Base-by-base conservation (phyloP, 2,113 vertebrate genomes). In the Pteropus alecto region DNA sequence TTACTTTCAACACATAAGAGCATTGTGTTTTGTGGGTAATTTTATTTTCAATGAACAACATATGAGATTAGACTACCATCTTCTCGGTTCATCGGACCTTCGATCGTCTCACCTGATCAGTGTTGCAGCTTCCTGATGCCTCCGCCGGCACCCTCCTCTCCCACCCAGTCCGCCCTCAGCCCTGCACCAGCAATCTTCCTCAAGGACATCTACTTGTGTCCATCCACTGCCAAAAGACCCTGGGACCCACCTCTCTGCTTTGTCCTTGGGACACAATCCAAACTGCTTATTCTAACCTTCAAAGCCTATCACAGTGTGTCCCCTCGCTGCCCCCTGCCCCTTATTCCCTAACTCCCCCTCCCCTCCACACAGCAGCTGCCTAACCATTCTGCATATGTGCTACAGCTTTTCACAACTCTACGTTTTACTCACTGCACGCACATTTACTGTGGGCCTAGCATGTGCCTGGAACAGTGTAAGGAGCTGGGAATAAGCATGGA, bases 271-370 rank as follows among this genome's bases (percentile, higher is more conserved):
- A 63, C 35, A 83, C 19, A 70, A 61, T 54, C 78, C 65, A 70
- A 58, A 76, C 4, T n/a, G 51, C 51, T 22, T 9, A 67, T 74
- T 30, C 70, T 19, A 70, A 65, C 51, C 13, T 70, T 74, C 15
- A 22, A 56, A 54, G 58, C 41, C 6, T 5, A 28, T 46, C 68
- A 73, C 28, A 30, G 43, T 67, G 24, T n/a, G 28, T n/a, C 26
- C 16, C 46, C 63, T 5, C 6, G 35, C 9, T 0, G 2, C 26
- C 0, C 6, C 61, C 7, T 0, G 2, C 26, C 0, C 4, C 12
- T 12, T 7, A 10, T 2, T 15, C 70, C 65, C 35, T 19, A n/a
- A 6, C 38, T 30, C 16, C 22, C 4, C 26, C 65, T 48, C 58
- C 56, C 63, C 74, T 38, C 33, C 28, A 51, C 51, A 51, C 51